Percentiles rank a stretch among this genome's conserved stretches.
Evolutionary conservation across 1,140 invertebrate species (phyloP).

Genomic region (Achatina immaculata): DNA sequence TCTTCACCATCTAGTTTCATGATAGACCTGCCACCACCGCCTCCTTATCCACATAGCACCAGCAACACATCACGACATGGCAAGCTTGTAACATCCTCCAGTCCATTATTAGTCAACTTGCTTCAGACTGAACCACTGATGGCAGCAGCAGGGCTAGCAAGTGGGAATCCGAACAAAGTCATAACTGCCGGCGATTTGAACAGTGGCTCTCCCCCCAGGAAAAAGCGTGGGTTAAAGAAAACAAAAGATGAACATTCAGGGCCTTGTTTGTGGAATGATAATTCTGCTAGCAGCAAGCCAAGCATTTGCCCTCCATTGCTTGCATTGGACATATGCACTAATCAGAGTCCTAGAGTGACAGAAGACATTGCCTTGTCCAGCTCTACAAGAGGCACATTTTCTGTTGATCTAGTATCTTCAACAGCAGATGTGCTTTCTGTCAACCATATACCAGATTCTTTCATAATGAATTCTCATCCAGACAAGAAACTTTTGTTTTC

Average conservation of each 20-base stretch:
- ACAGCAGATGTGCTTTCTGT: neutral
- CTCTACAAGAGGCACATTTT: neutral
- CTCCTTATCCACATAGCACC: constrained; percentile 59
- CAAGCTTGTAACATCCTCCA: constrained; percentile 72
- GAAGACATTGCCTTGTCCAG: neutral
- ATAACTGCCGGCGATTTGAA: constrained; percentile 44
- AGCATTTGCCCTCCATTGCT: constrained; percentile 12
- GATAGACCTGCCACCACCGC: constrained; percentile 57
- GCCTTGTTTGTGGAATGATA: constrained; percentile 39
- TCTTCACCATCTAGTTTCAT: constrained; percentile 50
- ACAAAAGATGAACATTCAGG: constrained; percentile 52
- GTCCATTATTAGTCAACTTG: constrained; percentile 91
- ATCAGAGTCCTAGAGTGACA: neutral
- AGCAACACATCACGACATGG: constrained; percentile 62
- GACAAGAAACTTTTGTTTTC: constrained; percentile 37
- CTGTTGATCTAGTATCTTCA: constrained; percentile 8
- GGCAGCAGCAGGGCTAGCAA: constrained; percentile 43
- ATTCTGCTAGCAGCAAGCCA: neutral
- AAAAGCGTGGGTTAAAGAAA: constrained; percentile 57
- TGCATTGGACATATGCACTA: neutral
- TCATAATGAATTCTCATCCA: constrained; percentile 11
- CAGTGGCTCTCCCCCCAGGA: constrained; percentile 63
- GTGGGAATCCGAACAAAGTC: constrained; percentile 45
- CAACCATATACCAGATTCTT: constrained; percentile 29
- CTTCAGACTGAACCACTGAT: constrained; percentile 82